Evolutionary conservation across 2,888 invertebrate species (phyloP), one percentile per base, ranked within the genome.

Genomic region (Platerodrilus igneus): DNA sequence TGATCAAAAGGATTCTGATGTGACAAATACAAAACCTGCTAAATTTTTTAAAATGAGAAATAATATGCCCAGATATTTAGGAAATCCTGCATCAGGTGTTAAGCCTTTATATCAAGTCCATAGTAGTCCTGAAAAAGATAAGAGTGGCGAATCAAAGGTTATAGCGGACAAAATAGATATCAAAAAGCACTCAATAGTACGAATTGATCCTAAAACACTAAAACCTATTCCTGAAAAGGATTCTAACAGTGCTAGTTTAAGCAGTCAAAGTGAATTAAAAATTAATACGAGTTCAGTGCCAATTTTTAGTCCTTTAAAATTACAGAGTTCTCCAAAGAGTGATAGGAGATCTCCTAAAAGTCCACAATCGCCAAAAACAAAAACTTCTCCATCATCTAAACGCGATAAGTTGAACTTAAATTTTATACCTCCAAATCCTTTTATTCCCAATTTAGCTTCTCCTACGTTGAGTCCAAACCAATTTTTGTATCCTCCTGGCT

Each of bases 81-180:
- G 74, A 0, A 76, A 76, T 53, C 78, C 77, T 0, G 73, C 76
- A 0, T 76, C 76, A 0, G 77, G 77, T 0, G 77, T 77, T 0
- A 77, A 77, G 45, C 77, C 77, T 0, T 72, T 77, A 70, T 78
- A 76, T 47, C 72, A 73, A 5, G 68, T 74, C 2, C 65, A 65
- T 20, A 45, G 52, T 0, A 63, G 66, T 23, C 68, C 67, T 2
- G 71, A 72, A 2, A 60, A 62, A 44, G 66, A 67, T 8, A 64
- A 65, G 28, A 13, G 49, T 52, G 10, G 42, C 38, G n/a, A 37
- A 13, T 16, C 39, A 8, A 17, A 25, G n/a, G 54, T 51, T 15
- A 45, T 39, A 34, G 5, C 45, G 2, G 45, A 45, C 3, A 63
- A 62, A 37, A 55, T 53, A 15, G 68, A 68, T 42, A 68, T 68